Percentiles rank a stretch among this genome's conserved stretches.
phyloP scores from a whole-genome alignment of 2,888 invertebrate genomes.

The Drosophila mimica region DNA sequence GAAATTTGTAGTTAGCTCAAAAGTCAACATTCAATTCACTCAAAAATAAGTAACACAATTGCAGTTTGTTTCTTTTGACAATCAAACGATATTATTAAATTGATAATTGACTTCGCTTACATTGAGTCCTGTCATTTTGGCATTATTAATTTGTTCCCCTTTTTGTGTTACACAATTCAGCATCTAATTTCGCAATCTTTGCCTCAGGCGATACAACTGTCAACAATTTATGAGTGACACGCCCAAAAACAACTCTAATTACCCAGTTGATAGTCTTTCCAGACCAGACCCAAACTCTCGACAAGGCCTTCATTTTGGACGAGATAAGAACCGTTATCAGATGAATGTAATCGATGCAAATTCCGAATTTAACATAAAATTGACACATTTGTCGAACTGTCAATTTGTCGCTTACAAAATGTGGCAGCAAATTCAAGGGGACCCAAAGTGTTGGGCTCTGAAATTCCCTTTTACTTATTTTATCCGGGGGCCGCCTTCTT shows the following conservation, averaged over 20 bases:
- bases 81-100: neutral
- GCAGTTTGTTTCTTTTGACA: neutral
- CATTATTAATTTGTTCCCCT: conserved; percentile 13
- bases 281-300: neutral
- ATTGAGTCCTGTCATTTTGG: neutral
- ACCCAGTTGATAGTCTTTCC: conserved; percentile 37
- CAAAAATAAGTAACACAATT: neutral
- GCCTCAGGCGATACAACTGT: conserved; percentile 66
- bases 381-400: conserved; percentile 70
- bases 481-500: conserved; percentile 20
- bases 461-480: conserved; percentile 7
- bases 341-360: conserved; percentile 58
- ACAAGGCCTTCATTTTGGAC: conserved; percentile 17
- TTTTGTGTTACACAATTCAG: conserved; percentile 9
- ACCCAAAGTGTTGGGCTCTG: conserved; percentile 14
- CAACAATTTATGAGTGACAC: conserved; percentile 51
- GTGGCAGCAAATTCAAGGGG: conserved; percentile 43
- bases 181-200: conserved; percentile 11
- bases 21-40: neutral
- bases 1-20: neutral
- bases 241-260: conserved; percentile 63
- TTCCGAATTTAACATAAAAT: conserved; percentile 60
- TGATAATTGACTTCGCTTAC: neutral
- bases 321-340: conserved; percentile 34
- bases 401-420: conserved; percentile 36